Percentiles rank a stretch among this genome's conserved stretches.
These are phyloP conservation scores for Choloepus hoffmanni DNA, from an alignment of 2,113 vertebrate species.

Conservation along the genomic window DNA sequence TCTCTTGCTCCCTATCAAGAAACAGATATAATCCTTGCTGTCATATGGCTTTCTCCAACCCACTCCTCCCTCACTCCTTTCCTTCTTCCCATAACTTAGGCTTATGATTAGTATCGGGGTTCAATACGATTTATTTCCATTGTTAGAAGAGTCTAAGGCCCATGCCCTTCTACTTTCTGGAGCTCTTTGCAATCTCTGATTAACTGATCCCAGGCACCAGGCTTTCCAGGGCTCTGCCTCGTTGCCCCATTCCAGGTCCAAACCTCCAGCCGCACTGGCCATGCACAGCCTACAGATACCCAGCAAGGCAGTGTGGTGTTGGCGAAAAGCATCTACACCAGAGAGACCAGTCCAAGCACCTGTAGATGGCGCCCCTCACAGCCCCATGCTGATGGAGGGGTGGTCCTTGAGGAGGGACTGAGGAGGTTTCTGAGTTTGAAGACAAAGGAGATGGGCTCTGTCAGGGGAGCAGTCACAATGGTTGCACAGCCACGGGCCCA, in stretches of 20 bases:
- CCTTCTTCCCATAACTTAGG: not conserved
- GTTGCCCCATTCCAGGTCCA: not conserved
- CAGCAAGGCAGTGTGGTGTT: not conserved
- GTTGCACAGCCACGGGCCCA: not conserved
- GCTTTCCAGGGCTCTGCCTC: not conserved
- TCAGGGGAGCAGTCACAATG: not conserved
- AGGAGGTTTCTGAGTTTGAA: not conserved
- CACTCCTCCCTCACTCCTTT: not conserved
- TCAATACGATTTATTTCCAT: not conserved
- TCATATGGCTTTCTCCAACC: not conserved
- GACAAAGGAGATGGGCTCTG: not conserved
- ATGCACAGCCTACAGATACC: no score
- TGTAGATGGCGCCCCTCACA: not conserved
- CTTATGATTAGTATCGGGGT: not conserved
- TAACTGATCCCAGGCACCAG: no score
- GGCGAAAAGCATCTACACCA: not conserved
- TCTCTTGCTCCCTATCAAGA: not conserved
- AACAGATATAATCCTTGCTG: rapidly evolving
- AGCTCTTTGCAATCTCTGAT: not conserved
- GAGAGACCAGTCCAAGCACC: not conserved
- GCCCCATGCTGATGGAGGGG: not conserved
- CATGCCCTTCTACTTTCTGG: not conserved
- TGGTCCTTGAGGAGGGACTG: no score
- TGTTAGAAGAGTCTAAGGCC: not conserved
- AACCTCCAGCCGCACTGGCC: not conserved